phyloP scores from a whole-genome alignment of 1,140 invertebrate species.

The Caenorhabditis briggsae region DNA sequence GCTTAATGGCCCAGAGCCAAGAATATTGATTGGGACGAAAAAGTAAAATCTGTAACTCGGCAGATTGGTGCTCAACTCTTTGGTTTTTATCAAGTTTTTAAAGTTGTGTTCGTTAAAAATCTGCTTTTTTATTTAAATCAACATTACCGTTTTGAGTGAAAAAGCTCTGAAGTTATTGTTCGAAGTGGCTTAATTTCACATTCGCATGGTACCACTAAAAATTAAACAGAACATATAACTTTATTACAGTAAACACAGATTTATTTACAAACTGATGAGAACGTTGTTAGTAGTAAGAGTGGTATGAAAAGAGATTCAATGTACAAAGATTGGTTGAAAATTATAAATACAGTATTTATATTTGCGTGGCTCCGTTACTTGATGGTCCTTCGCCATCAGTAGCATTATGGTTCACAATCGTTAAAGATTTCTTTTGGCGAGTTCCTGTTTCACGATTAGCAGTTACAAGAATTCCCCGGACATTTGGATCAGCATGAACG shows the following conservation, averaged over 20 bases:
- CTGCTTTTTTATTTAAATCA: too few species aligned
- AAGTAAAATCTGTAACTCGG: too few species aligned
- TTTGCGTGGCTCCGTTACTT: background rate
- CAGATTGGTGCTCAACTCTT: too few species aligned
- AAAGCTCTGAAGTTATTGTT: too few species aligned
- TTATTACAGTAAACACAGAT: background rate
- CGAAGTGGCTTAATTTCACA: too few species aligned
- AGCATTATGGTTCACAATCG: background rate
- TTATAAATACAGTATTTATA: slow-evolving; percentile 5
- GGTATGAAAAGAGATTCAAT: background rate
- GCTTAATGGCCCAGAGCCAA: too few species aligned
- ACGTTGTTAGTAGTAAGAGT: background rate
- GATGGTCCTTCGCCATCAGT: background rate
- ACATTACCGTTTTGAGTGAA: too few species aligned
- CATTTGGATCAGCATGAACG: background rate
- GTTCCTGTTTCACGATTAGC: background rate
- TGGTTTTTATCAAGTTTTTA: too few species aligned
- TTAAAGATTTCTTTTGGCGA: background rate
- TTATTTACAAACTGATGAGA: background rate
- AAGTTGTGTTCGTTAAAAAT: too few species aligned
- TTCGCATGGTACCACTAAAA: too few species aligned
- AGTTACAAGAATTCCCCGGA: background rate
- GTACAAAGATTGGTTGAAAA: background rate
- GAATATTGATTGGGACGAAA: too few species aligned
- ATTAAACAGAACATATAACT: too few species aligned